phyloP scores from a whole-genome alignment of 2,888 invertebrate genomes.

The Camponotus fellah region DNA sequence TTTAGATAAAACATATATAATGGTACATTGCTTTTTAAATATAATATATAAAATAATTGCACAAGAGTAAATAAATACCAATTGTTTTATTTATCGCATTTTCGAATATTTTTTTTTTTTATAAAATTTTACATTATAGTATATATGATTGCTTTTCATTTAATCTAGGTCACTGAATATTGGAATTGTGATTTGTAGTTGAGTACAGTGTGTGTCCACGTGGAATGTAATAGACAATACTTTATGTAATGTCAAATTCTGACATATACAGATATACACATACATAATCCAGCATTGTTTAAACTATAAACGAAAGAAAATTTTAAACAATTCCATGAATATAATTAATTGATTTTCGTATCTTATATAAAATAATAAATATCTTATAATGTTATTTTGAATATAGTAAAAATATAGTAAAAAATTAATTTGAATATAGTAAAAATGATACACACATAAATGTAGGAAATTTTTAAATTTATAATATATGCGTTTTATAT shows the following conservation, averaged over 20 bases:
- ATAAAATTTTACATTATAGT: neutral
- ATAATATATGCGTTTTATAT: neutral
- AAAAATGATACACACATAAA: neutral
- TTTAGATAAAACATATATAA: neutral
- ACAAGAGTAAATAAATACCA: neutral
- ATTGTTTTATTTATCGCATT: neutral
- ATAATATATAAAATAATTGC: neutral
- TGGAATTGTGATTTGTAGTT: neutral
- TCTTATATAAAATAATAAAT: neutral
- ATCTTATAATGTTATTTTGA: neutral
- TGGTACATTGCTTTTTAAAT: slow-evolving; percentile 2
- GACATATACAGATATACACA: neutral
- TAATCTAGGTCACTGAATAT: slow-evolving; percentile 37
- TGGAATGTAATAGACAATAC: neutral
- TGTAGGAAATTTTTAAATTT: neutral
- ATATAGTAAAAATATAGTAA: neutral
- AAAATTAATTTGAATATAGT: neutral
- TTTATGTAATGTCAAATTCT: slow-evolving; percentile 14
- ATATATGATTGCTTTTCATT: slow-evolving; percentile 19
- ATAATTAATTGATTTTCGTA: neutral
- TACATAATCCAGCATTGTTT: neutral
- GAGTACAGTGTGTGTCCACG: neutral
- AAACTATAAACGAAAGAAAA: neutral
- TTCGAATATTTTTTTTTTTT: neutral
- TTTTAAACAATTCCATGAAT: neutral